A percentile compares a stretch with the other conserved stretches of the same genome.
phyloP scores from a whole-genome alignment of 1,140 invertebrate species.

The Eciton burchellii region DNA sequence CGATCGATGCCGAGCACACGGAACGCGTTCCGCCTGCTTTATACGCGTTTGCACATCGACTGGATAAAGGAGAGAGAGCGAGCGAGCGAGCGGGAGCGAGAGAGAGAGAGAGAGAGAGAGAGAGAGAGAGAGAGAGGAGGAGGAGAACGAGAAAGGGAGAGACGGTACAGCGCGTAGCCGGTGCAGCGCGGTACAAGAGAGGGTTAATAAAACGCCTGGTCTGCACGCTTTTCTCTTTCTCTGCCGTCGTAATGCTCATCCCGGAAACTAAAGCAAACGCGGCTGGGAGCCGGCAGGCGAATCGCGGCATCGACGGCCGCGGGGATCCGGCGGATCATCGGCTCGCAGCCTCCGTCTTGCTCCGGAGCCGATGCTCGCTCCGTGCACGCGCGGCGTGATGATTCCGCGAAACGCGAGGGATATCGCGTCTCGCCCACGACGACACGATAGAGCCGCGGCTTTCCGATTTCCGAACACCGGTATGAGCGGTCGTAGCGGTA shows the following conservation, averaged over 20 bases:
- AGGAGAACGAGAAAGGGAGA: background rate
- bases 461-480: background rate
- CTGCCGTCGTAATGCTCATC: constrained; percentile 47
- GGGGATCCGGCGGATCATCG: constrained; percentile 15
- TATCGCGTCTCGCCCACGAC: too few species aligned
- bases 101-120: background rate
- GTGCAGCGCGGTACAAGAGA: constrained; percentile 57
- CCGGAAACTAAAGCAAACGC: constrained; percentile 66
- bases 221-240: constrained; percentile 30
- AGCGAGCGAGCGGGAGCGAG: background rate
- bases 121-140: constrained; percentile 1
- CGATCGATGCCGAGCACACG: constrained; percentile 71
- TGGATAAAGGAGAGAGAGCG: background rate
- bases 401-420: background rate
- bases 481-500: background rate
- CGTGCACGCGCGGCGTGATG: background rate
- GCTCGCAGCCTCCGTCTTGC: constrained; percentile 3
- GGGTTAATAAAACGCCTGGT: constrained; percentile 72
- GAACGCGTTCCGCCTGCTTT: constrained; percentile 61
- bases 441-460: background rate
- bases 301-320: constrained; percentile 44
- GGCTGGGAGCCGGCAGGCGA: constrained; percentile 36
- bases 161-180: constrained; percentile 56
- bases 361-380: constrained; percentile 23
- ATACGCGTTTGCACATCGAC: constrained; percentile 61